Evolutionary conservation across 30 jellyfish, hydroid and myxozoan species (phyloP).

Genomic region (Hydractinia echinata): DNA sequence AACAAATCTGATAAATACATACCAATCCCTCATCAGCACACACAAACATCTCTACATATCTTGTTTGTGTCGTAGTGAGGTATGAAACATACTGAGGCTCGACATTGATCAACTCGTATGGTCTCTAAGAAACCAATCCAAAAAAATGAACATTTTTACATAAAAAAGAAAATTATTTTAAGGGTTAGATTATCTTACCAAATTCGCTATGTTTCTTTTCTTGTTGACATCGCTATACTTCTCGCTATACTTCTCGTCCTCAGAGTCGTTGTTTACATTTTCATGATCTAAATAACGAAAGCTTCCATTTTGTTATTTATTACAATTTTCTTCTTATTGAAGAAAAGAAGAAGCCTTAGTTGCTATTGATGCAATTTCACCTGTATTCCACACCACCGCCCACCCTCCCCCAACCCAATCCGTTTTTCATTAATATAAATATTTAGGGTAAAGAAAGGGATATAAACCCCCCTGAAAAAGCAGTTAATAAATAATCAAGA

Average conservation of each 20-base stretch:
- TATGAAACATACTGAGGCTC: constrained; percentile 66
- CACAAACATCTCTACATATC: constrained; percentile 63
- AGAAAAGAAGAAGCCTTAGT: too few species aligned
- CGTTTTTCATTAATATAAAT: too few species aligned
- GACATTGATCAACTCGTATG: constrained; percentile 20
- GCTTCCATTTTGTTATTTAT: too few species aligned
- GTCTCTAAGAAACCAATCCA: not conserved
- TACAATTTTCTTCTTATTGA: too few species aligned
- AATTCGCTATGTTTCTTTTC: not conserved
- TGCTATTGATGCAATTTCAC: too few species aligned
- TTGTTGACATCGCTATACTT: not conserved
- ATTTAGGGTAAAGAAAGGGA: too few species aligned
- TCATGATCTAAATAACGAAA: too few species aligned
- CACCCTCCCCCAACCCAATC: too few species aligned
- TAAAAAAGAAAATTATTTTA: not conserved
- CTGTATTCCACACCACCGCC: too few species aligned
- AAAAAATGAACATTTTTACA: not conserved
- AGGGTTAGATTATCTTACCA: not conserved
- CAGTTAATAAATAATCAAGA: too few species aligned
- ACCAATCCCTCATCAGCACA: constrained; percentile 74
- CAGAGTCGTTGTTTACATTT: too few species aligned
- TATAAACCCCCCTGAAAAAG: too few species aligned
- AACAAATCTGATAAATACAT: constrained; percentile 10
- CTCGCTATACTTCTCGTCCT: not conserved
- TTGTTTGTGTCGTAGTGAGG: constrained; percentile 48